phyloP scores from a whole-genome alignment of 2,888 invertebrate genomes.

The Mayetiola destructor region DNA sequence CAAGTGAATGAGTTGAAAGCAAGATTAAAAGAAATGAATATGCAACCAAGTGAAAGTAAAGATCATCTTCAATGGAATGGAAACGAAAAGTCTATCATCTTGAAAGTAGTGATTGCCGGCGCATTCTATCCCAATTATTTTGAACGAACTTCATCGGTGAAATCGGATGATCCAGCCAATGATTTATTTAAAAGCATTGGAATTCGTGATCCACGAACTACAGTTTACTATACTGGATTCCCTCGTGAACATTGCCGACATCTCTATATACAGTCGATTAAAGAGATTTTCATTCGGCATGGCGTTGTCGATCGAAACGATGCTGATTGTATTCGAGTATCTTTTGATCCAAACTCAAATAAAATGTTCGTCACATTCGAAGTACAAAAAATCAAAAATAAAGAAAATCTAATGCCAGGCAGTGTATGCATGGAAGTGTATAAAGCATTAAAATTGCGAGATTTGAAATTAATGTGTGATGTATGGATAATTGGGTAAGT shows the following conservation, averaged over 20 bases:
- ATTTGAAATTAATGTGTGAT: constrained; percentile 28
- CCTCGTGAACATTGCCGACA: constrained; percentile 50
- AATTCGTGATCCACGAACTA: constrained; percentile 61
- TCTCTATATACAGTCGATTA: constrained; percentile 51
- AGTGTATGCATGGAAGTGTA: constrained; percentile 51
- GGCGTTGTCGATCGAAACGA: not conserved
- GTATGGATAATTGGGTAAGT: constrained; percentile 1
- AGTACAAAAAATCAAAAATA: no score
- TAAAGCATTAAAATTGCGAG: constrained; percentile 54
- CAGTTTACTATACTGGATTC: constrained; percentile 52
- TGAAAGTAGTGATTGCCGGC: constrained; percentile 43
- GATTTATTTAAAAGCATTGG: constrained; percentile 49
- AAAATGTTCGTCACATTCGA: constrained; percentile 58
- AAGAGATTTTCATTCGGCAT: constrained; percentile 35
- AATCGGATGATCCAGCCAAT: constrained; percentile 43
- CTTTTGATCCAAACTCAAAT: constrained; percentile 36
- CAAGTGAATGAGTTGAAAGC: constrained; percentile 53
- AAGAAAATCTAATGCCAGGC: constrained; percentile 21
- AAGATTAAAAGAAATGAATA: constrained; percentile 46
- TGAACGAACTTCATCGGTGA: constrained; percentile 39
- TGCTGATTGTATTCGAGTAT: constrained; percentile 20
- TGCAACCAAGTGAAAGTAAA: constrained; percentile 39
- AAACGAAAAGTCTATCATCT: constrained; percentile 43
- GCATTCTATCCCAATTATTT: constrained; percentile 93
- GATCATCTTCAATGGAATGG: constrained; percentile 35